A percentile compares a stretch with the other conserved stretches of the same genome.
phyloP scores from a whole-genome alignment of 1,140 invertebrate species.

The Psix sp. region DNA sequence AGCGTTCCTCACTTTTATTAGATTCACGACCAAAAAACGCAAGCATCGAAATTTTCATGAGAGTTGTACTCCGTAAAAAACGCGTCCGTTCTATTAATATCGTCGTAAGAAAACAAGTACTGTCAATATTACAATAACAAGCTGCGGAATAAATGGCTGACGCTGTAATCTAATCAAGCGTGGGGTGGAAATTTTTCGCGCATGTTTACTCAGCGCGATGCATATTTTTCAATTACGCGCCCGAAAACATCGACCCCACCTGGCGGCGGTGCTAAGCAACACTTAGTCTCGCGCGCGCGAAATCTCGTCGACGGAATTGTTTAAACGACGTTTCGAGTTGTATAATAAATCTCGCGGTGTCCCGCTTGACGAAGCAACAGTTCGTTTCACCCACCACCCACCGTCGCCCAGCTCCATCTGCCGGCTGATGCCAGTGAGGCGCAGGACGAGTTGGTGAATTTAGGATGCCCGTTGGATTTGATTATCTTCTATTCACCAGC shows the following conservation, averaged over 20 bases:
- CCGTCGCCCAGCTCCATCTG: slow-evolving; percentile 30
- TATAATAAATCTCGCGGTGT: slow-evolving; percentile 50
- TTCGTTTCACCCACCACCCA: slow-evolving; percentile 66
- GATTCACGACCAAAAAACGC: no score
- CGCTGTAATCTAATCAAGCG: slow-evolving; percentile 35
- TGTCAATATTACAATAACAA: slow-evolving; percentile 36
- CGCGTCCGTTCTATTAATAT: slow-evolving; percentile 14
- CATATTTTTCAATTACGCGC: slow-evolving; percentile 22
- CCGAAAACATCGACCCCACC: slow-evolving; percentile 6
- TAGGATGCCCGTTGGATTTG: slow-evolving; percentile 53
- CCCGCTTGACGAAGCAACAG: slow-evolving; percentile 72
- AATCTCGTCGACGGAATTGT: slow-evolving; percentile 40
- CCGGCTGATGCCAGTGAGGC: slow-evolving; percentile 53
- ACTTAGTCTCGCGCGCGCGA: slow-evolving; percentile 1
- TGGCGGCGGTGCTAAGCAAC: no score
- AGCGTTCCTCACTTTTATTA: no score
- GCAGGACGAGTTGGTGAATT: slow-evolving; percentile 66
- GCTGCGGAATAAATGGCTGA: slow-evolving; percentile 16
- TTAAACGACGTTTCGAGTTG: slow-evolving; percentile 34
- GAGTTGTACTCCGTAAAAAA: not conserved
- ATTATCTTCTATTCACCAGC: slow-evolving; percentile 24
- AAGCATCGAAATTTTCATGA: not conserved
- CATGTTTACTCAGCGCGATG: slow-evolving; percentile 11
- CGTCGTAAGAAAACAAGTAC: slow-evolving; percentile 23
- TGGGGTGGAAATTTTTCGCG: slow-evolving; percentile 6